phyloP scores from a whole-genome alignment of 2,888 invertebrate genomes.

The Cephus sareptanus region DNA sequence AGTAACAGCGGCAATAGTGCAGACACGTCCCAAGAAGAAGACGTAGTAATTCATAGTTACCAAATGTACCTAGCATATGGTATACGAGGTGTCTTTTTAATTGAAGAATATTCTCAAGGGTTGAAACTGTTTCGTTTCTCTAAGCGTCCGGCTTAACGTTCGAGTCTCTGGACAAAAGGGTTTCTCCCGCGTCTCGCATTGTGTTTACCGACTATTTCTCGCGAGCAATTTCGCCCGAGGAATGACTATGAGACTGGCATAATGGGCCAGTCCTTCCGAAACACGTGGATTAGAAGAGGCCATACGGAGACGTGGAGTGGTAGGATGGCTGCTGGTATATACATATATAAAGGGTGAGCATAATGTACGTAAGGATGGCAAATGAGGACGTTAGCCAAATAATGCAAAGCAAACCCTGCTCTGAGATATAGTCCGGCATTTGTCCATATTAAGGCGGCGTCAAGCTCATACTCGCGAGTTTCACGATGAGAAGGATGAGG shows the following conservation, averaged over 20 bases:
- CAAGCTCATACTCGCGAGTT: slow-evolving; percentile 16
- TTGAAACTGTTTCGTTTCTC: neutral
- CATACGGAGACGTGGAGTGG: neutral
- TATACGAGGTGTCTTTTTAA: neutral
- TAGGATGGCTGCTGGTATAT: slow-evolving; percentile 12
- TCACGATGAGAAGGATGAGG: slow-evolving; percentile 5
- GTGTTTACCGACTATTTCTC: slow-evolving; percentile 6
- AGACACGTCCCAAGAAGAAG: neutral
- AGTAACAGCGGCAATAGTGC: too few relatives aligned
- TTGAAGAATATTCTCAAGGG: neutral
- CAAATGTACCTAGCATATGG: neutral
- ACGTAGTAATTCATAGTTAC: neutral
- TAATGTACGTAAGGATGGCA: slow-evolving; percentile 50
- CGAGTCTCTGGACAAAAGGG: slow-evolving; percentile 1
- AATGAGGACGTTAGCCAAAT: slow-evolving; percentile 59
- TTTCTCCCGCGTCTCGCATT: neutral
- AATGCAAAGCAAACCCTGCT: slow-evolving; percentile 60
- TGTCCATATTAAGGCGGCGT: slow-evolving; percentile 58
- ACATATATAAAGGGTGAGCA: slow-evolving; percentile 31
- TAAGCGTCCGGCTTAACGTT: neutral
- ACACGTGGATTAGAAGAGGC: slow-evolving; percentile 8
- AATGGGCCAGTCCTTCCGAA: slow-evolving; percentile 13
- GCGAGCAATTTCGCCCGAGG: slow-evolving; percentile 13
- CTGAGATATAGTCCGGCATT: slow-evolving; percentile 61
- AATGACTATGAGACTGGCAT: slow-evolving; percentile 14